phyloP scores from a whole-genome alignment of 1,140 invertebrate species.

The Ridgeia piscesae region DNA sequence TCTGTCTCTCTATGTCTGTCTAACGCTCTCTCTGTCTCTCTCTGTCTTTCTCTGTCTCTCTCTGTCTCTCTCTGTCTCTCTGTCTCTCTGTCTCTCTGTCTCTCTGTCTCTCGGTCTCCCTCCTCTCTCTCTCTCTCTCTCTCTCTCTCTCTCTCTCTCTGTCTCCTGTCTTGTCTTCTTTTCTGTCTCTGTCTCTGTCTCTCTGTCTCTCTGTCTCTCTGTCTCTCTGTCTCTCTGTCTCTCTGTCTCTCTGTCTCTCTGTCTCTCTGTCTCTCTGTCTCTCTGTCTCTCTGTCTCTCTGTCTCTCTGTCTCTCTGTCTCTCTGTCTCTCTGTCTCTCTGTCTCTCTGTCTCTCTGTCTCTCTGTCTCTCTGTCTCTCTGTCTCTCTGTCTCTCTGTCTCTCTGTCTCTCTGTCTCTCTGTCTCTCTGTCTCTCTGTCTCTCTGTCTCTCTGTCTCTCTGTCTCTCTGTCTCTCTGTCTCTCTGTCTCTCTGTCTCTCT shows the following conservation, averaged over 20 bases:
- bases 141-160: background rate
- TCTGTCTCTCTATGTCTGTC: background rate
- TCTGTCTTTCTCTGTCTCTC: background rate
- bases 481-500: background rate
- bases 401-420: background rate
- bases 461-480: background rate
- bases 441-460: background rate
- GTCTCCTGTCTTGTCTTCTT: background rate
- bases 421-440: too few relatives aligned
- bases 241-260: constrained; percentile 13
- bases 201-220: background rate
- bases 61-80: too few relatives aligned
- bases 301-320: background rate
- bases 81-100: background rate
- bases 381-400: constrained; percentile 12
- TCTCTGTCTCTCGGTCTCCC: too few relatives aligned
- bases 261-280: background rate
- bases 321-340: background rate
- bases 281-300: too few relatives aligned
- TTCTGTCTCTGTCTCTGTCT: background rate
- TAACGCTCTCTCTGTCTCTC: background rate
- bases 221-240: background rate
- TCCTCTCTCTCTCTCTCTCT: background rate
- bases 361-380: constrained; percentile 3
- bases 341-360: background rate